phyloP scores from a whole-genome alignment of 2,113 vertebrate genomes.

The Oenanthe melanoleuca region DNA sequence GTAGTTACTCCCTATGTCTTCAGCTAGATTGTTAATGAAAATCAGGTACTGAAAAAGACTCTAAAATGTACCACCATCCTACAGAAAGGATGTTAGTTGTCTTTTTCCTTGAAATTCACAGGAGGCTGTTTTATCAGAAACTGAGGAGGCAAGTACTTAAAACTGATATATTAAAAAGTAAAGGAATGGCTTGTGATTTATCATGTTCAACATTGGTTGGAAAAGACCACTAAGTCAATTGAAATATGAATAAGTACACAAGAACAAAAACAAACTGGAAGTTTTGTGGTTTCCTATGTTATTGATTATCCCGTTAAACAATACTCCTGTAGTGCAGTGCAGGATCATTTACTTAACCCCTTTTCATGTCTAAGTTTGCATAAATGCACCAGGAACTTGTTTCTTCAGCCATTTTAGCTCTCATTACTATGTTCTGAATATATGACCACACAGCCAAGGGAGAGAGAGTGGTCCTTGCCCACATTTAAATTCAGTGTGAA shows the following conservation, averaged over 20 bases:
- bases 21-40: neutral
- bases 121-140: neutral
- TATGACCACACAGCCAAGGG: neutral
- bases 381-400: neutral
- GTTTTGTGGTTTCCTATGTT: neutral
- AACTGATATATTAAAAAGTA: neutral
- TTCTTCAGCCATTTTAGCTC: neutral
- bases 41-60: neutral
- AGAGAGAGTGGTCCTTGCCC: accelerated
- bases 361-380: neutral
- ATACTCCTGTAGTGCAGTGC: neutral
- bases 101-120: neutral
- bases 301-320: neutral
- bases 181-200: neutral
- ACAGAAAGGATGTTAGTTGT: neutral
- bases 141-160: neutral
- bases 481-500: neutral
- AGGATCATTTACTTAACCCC: neutral
- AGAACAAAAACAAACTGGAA: neutral
- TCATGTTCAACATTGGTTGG: neutral
- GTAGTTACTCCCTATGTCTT: neutral
- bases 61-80: neutral
- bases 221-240: neutral
- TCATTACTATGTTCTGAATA: neutral
- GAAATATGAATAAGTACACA: neutral